These are phyloP conservation scores for Phaonia tiefii DNA, from an alignment of 2,888 invertebrate species.

Conservation along the genomic window DNA sequence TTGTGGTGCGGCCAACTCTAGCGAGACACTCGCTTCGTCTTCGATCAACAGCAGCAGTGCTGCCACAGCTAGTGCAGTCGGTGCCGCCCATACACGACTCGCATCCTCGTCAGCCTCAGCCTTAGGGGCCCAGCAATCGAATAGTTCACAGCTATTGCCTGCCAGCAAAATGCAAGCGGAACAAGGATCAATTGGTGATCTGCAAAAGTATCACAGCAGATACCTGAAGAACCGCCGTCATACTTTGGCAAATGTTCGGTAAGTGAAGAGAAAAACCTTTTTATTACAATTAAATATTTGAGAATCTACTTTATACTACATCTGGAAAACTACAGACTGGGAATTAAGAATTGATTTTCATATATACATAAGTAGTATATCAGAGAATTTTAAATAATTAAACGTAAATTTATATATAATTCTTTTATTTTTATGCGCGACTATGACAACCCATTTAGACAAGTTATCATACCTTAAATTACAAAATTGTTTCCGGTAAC, in stretches of 20 bases:
- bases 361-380: no score
- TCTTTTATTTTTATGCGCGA: no score
- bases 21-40: constrained; percentile 70
- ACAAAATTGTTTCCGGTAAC: no score
- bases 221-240: constrained; percentile 93
- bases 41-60: constrained; percentile 71
- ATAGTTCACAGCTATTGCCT: constrained; percentile 81
- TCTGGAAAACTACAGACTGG: no score
- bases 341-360: no score
- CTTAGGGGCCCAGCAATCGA: constrained; percentile 74
- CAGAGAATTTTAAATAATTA: no score
- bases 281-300: no score
- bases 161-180: constrained; percentile 93
- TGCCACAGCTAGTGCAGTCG: constrained; percentile 60
- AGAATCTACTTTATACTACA: no score
- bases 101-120: constrained; percentile 76
- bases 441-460: no score
- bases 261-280: constrained; percentile 81
- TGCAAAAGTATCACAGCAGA: constrained; percentile 92
- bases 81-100: constrained; percentile 70
- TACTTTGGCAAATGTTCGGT: constrained; percentile 96
- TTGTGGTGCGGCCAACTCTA: constrained; percentile 74
- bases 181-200: constrained; percentile 94
- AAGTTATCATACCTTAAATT: no score
- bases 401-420: no score